Evolutionary conservation across 2,797 vertebrate genomes (phyloP).

Genomic region (Todus mexicanus): DNA sequence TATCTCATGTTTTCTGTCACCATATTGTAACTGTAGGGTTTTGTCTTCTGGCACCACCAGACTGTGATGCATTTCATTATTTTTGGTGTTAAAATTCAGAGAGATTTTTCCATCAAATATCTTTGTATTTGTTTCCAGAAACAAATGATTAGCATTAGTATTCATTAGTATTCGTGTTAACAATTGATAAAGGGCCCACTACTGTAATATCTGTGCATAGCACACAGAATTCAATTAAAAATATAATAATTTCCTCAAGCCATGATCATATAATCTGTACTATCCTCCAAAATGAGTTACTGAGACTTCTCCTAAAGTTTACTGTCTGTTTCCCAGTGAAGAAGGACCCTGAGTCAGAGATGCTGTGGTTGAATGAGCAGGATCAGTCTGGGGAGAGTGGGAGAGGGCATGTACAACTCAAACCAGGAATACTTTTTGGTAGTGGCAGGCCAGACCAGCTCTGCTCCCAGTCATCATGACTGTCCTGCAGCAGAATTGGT

Average conservation of each 20-base stretch:
- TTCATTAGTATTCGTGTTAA: constrained; percentile 63
- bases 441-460: not conserved
- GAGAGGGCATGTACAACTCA: not conserved
- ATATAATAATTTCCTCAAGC: constrained; percentile 64
- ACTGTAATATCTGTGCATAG: constrained; percentile 46
- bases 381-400: not conserved
- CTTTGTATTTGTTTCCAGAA: constrained; percentile 63
- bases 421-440: not conserved
- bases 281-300: constrained; percentile 1
- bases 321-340: not conserved
- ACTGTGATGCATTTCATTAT: not conserved
- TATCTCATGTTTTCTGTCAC: not conserved
- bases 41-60: not conserved
- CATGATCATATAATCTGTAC: constrained; percentile 34
- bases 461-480: not conserved
- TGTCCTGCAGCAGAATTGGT: not conserved
- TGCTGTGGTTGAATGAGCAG: accelerated
- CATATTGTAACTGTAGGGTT: not conserved
- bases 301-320: constrained; percentile 17
- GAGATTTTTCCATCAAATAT: constrained; percentile 15
- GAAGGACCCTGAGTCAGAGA: not conserved
- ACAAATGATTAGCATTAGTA: constrained; percentile 65
- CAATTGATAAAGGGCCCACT: constrained; percentile 60
- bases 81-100: constrained; percentile 14
- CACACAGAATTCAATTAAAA: constrained; percentile 65